Evolutionary conservation across 2,113 vertebrate species (phyloP).

Genomic region (Oryzias curvinotus): DNA sequence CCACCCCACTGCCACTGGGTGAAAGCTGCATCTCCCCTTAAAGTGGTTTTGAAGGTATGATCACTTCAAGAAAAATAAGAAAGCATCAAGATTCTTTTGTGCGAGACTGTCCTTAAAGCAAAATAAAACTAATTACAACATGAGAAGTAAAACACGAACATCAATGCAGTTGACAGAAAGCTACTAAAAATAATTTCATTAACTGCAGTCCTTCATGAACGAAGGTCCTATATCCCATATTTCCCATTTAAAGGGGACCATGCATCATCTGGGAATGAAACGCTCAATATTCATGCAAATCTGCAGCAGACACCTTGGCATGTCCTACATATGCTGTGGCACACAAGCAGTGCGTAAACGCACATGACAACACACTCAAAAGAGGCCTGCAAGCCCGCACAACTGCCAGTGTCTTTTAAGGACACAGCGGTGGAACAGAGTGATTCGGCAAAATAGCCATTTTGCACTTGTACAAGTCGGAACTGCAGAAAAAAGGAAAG

Average conservation of each 20-base stretch:
- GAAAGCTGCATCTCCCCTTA: conserved; percentile 17
- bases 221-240: too few species aligned
- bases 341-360: not conserved
- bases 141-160: too few species aligned
- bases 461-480: conserved; percentile 48
- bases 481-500: conserved; percentile 36
- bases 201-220: too few species aligned
- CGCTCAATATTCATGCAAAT: conserved; percentile 20
- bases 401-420: conserved; percentile 31
- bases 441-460: conserved; percentile 48
- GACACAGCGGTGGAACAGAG: conserved; percentile 19
- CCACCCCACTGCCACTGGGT: conserved; percentile 43
- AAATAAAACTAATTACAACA: too few species aligned
- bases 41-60: conserved; percentile 13
- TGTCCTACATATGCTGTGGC: conserved; percentile 27
- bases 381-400: not conserved
- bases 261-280: conserved; percentile 21
- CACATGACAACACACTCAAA: not conserved
- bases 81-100: too few species aligned
- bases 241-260: too few species aligned
- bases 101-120: too few species aligned
- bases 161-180: too few species aligned
- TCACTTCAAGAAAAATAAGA: not conserved
- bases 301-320: conserved; percentile 11
- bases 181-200: too few species aligned